Percentiles rank a stretch among this genome's conserved stretches.
Evolutionary conservation across 92 coral and sea anemone genomes (phyloP).

Genomic region (Paramuricea clavata): DNA sequence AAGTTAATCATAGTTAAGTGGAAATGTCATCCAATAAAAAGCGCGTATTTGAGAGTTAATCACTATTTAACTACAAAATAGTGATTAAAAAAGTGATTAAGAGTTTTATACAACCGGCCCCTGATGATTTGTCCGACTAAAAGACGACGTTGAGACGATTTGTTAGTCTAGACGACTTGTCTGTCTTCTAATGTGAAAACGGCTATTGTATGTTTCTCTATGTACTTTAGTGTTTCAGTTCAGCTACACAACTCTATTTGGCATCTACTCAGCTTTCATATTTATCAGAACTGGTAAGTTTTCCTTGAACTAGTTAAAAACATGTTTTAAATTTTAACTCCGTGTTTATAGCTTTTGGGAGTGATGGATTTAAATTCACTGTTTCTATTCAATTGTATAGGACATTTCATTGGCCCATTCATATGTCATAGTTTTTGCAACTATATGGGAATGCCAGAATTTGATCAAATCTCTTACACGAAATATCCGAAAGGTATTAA

Average conservation of each 20-base stretch:
- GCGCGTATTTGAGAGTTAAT: no score
- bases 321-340: background rate
- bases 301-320: background rate
- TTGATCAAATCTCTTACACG: slow-evolving; percentile 84
- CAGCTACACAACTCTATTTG: slow-evolving; percentile 97
- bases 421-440: slow-evolving; percentile 97
- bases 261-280: slow-evolving; percentile 89
- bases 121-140: no score
- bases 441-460: slow-evolving; percentile 94
- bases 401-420: slow-evolving; percentile 95
- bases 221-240: slow-evolving; percentile 94
- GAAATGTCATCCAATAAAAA: no score
- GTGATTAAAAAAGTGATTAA: no score
- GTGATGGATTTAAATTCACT: background rate
- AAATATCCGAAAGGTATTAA: slow-evolving; percentile 86
- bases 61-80: no score
- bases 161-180: no score
- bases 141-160: no score
- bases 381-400: slow-evolving; percentile 43
- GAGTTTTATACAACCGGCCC: no score
- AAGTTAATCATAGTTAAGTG: no score
- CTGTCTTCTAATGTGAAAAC: no score
- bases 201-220: no score
- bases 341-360: background rate
- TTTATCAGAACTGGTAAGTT: slow-evolving; percentile 92